Evolutionary conservation across 1,140 invertebrate species (phyloP).

Genomic region (Cephus cinctus): DNA sequence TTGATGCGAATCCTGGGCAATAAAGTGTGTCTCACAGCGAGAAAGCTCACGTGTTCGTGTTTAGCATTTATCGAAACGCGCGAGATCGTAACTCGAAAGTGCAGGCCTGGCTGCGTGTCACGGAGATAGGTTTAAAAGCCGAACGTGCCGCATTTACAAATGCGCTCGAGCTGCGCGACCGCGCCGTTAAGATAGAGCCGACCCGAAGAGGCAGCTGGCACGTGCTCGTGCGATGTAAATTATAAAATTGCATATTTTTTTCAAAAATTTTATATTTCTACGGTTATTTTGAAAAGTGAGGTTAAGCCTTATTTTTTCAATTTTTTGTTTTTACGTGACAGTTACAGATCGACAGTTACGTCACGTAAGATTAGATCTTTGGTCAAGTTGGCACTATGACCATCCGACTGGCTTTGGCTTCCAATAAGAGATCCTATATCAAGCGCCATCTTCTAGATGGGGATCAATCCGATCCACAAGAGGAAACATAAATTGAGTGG

Average conservation of each 20-base stretch:
- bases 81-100: slow-evolving; percentile 52
- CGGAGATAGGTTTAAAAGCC: slow-evolving; percentile 56
- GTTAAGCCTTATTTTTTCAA: too few relatives aligned
- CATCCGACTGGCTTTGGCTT: not conserved
- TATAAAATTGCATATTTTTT: too few relatives aligned
- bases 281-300: too few relatives aligned
- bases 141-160: slow-evolving; percentile 55
- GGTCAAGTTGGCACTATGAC: not conserved
- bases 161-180: slow-evolving; percentile 24
- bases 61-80: slow-evolving; percentile 56
- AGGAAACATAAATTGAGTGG: slow-evolving; percentile 32
- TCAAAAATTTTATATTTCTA: too few relatives aligned
- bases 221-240: too few relatives aligned
- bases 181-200: too few relatives aligned
- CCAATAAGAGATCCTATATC: not conserved
- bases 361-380: not conserved
- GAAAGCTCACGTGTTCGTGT: slow-evolving; percentile 55
- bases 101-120: slow-evolving; percentile 48
- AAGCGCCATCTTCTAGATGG: not conserved
- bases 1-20: slow-evolving; percentile 28
- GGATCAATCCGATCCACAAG: too few relatives aligned
- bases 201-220: too few relatives aligned
- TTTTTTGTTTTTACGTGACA: too few relatives aligned
- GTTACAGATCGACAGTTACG: too few relatives aligned
- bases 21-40: slow-evolving; percentile 45